phyloP scores from a whole-genome alignment of 2,797 vertebrate genomes.

The Argentina silus region DNA sequence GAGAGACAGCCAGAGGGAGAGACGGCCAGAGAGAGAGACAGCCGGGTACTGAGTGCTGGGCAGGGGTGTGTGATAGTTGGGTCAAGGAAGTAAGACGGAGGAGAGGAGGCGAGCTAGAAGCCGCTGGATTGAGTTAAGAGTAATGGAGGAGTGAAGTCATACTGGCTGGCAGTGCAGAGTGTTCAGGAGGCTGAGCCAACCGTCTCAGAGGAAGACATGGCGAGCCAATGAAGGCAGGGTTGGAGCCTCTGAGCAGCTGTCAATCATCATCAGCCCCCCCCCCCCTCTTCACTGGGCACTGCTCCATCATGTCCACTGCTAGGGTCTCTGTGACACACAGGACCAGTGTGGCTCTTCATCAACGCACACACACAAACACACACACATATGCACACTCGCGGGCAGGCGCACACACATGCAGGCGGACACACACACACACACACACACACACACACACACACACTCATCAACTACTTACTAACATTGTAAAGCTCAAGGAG shows the following conservation, averaged over 20 bases:
- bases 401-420: background rate
- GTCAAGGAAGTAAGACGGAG: background rate
- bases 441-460: no score
- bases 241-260: background rate
- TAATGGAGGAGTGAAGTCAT: constrained; percentile 52
- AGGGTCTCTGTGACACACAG: constrained; percentile 49
- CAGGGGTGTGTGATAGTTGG: background rate
- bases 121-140: constrained; percentile 65
- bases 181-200: constrained; percentile 25
- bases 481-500: constrained; percentile 9
- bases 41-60: background rate
- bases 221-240: background rate
- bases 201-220: constrained; percentile 6
- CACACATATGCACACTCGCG: background rate
- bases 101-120: constrained; percentile 23
- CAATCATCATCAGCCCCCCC: background rate
- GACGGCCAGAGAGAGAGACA: background rate
- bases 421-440: background rate
- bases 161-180: constrained; percentile 43
- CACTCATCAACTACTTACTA: no score
- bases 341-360: constrained; percentile 39
- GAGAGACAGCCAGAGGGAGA: background rate
- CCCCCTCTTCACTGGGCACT: constrained; percentile 35
- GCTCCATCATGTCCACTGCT: constrained; percentile 44
- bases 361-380: background rate